Conservation (phyloP, 2,113 vertebrate genomes). For the Triplophysa rosa region DNA sequence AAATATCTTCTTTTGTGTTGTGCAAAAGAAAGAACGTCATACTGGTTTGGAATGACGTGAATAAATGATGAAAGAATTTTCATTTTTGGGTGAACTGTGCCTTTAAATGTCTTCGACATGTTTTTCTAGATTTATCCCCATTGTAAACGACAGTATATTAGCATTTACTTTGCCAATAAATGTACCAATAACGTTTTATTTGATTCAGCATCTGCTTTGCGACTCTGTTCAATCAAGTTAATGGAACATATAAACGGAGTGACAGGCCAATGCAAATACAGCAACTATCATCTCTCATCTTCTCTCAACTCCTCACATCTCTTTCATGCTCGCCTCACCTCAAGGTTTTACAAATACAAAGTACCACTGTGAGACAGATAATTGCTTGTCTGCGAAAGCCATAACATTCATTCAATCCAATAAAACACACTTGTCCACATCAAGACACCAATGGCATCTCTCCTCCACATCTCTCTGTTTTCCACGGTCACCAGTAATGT, state of each 20-base stretch:
- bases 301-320: not conserved
- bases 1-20: too few relatives aligned
- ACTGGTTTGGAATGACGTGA: not conserved
- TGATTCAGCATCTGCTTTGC: not conserved
- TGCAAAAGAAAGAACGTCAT: too few relatives aligned
- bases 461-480: slow-evolving; percentile 65
- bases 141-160: not conserved
- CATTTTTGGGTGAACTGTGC: not conserved
- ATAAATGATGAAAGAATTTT: too few relatives aligned
- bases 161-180: not conserved
- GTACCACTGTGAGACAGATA: not conserved
- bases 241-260: not conserved
- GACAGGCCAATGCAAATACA: not conserved
- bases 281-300: not conserved
- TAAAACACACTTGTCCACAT: slow-evolving; percentile 20
- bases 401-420: slow-evolving; percentile 14
- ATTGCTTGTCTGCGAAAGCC: slow-evolving; percentile 27
- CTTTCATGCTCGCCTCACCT: not conserved
- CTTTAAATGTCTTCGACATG: too few relatives aligned
- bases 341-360: not conserved
- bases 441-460: slow-evolving; percentile 19
- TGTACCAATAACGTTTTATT: not conserved
- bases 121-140: not conserved
- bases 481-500: not conserved
- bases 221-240: not conserved